Evolutionary conservation across 2,797 vertebrate species (phyloP).

Genomic region (Rhynchonycteris naso): DNA sequence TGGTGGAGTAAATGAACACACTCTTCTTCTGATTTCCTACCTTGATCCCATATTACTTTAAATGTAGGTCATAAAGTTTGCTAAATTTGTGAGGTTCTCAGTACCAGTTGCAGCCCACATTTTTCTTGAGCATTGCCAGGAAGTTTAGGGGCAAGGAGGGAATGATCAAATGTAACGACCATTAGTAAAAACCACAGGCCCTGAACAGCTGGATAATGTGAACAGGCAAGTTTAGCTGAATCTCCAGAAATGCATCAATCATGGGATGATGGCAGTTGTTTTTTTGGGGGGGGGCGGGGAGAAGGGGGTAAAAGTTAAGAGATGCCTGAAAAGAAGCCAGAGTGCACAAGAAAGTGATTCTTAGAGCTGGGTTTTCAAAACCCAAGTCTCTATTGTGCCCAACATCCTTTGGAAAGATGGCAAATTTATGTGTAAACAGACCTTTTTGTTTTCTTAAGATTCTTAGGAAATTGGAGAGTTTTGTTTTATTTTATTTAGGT

Average conservation of each 20-base stretch:
- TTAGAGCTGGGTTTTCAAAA: conserved; percentile 46
- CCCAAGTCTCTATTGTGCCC: background rate
- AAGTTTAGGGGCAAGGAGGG: conserved; percentile 45
- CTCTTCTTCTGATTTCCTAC: background rate
- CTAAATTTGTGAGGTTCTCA: background rate
- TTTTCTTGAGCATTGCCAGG: background rate
- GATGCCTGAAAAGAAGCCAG: conserved; percentile 69
- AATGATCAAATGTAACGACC: conserved; percentile 63
- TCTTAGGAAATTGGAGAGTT: conserved; percentile 45
- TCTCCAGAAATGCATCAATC: conserved; percentile 73
- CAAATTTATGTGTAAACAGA: conserved; percentile 14
- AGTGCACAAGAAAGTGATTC: conserved; percentile 10
- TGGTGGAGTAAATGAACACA: background rate
- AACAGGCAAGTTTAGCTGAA: conserved; percentile 64
- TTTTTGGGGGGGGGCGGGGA: conserved; percentile 36
- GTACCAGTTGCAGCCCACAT: conserved; percentile 3
- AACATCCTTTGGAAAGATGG: background rate
- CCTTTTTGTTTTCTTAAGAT: conserved; percentile 52
- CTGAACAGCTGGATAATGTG: conserved; percentile 38
- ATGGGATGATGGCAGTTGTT: conserved; percentile 41
- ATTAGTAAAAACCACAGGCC: conserved; percentile 63
- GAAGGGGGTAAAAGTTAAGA: conserved; percentile 36
- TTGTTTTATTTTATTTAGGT: background rate
- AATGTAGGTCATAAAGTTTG: background rate
- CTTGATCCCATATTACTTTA: background rate